Conservation (phyloP, 1,140 invertebrate species). For the Arion vulgaris region DNA sequence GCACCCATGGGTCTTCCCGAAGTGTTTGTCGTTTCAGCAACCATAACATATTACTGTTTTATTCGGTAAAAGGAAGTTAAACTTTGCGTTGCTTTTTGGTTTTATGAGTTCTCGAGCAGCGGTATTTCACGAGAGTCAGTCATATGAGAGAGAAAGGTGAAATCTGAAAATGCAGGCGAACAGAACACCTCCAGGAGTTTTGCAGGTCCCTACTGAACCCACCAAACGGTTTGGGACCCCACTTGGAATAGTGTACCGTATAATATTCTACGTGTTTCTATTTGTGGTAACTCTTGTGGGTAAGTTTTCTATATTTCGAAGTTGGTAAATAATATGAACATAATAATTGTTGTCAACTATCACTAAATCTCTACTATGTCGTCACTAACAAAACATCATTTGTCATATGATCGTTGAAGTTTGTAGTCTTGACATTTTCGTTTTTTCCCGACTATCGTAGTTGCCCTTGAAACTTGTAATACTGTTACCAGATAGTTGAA, state of each 20-base stretch:
- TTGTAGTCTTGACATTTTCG: background rate
- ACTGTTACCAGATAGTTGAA: no score
- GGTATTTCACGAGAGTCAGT: conserved; percentile 39
- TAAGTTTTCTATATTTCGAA: conserved; percentile 8
- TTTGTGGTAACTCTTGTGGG: conserved; percentile 36
- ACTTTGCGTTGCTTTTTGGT: background rate
- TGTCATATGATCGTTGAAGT: background rate
- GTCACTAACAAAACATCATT: no score
- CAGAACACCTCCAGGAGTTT: conserved; percentile 33
- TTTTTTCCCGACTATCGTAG: no score
- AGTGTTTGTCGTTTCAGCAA: background rate
- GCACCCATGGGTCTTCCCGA: no score
- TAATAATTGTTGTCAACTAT: no score
- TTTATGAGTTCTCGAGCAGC: background rate
- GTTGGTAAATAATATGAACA: background rate
- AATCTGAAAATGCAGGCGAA: conserved; percentile 36
- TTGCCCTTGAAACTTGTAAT: no score
- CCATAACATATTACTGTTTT: conserved; percentile 37
- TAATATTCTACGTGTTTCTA: conserved; percentile 21
- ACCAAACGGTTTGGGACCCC: conserved; percentile 39
- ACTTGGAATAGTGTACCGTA: conserved; percentile 32
- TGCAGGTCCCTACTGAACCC: conserved; percentile 40
- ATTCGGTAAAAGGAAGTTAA: background rate
- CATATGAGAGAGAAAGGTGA: conserved; percentile 37
- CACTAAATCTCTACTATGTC: no score